These are phyloP conservation scores for Enteromius thamalakanensis DNA, from an alignment of 2,797 vertebrate species.

Conservation along the genomic window DNA sequence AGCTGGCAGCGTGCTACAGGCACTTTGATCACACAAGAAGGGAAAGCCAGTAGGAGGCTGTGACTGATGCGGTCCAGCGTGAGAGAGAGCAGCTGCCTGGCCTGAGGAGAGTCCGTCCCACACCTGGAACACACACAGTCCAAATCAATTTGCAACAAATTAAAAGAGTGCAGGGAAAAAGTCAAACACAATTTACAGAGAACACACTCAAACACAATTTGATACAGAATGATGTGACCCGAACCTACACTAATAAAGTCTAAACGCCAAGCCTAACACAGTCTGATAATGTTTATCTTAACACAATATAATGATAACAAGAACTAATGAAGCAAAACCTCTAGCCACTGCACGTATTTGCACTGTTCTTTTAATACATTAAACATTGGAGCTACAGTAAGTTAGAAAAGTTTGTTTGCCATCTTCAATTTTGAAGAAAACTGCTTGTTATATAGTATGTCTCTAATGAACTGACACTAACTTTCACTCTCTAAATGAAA, in stretches of 20 bases:
- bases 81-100: slow-evolving; percentile 85
- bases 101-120: slow-evolving; percentile 75
- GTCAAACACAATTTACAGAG: slow-evolving; percentile 31
- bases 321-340: not conserved
- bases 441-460: not conserved
- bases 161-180: slow-evolving; percentile 38
- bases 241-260: slow-evolving; percentile 21
- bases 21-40: slow-evolving; percentile 88
- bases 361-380: not conserved
- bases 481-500: slow-evolving; percentile 23
- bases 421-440: slow-evolving; percentile 1
- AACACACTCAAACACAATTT: slow-evolving; percentile 33
- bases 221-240: slow-evolving; percentile 3
- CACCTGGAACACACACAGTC: slow-evolving; percentile 77
- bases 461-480: slow-evolving; percentile 18
- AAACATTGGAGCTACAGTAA: not conserved
- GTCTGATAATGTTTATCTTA: not conserved
- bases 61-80: slow-evolving; percentile 86
- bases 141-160: slow-evolving; percentile 43
- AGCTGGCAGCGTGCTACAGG: slow-evolving; percentile 93
- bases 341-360: not conserved
- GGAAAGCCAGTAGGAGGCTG: slow-evolving; percentile 87
- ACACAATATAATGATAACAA: not conserved
- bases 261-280: not conserved
- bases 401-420: not conserved